phyloP scores from a whole-genome alignment of 2,797 vertebrate species.

The Artibeus lituratus region DNA sequence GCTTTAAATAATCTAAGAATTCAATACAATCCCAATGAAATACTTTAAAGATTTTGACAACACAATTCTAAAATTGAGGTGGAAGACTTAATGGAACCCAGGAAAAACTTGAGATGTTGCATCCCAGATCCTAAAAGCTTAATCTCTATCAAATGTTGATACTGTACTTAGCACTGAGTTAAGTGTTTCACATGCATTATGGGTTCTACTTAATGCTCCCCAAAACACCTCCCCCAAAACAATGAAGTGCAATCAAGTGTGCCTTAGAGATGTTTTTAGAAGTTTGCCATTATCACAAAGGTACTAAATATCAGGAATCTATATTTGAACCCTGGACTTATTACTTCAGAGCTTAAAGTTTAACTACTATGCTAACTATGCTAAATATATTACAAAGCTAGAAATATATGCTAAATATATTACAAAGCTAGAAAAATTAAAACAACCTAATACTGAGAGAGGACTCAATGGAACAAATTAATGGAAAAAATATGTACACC shows the following conservation, averaged over 20 bases:
- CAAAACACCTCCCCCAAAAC: too few relatives aligned
- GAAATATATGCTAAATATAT: constrained; percentile 22
- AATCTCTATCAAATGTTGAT: neutral
- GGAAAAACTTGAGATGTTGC: neutral
- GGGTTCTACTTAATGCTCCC: neutral
- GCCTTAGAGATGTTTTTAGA: neutral
- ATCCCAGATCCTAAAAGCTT: neutral
- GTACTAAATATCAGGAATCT: neutral
- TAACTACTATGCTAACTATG: neutral
- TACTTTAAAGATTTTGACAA: neutral
- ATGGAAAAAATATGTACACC: neutral
- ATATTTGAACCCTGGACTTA: neutral
- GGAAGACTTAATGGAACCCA: neutral
- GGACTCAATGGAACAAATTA: neutral
- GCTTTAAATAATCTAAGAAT: neutral
- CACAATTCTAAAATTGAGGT: neutral
- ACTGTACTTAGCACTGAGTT: neutral
- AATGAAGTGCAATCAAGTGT: neutral
- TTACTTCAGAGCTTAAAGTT: neutral
- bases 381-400: constrained; percentile 16
- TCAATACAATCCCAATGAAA: neutral
- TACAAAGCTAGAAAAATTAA: constrained; percentile 14
- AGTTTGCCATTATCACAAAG: neutral
- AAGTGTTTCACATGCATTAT: neutral
- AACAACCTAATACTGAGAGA: neutral